Base-by-base conservation (phyloP, 30 jellyfish, hydroid and myxozoan genomes). In the Aurelia aurita region DNA sequence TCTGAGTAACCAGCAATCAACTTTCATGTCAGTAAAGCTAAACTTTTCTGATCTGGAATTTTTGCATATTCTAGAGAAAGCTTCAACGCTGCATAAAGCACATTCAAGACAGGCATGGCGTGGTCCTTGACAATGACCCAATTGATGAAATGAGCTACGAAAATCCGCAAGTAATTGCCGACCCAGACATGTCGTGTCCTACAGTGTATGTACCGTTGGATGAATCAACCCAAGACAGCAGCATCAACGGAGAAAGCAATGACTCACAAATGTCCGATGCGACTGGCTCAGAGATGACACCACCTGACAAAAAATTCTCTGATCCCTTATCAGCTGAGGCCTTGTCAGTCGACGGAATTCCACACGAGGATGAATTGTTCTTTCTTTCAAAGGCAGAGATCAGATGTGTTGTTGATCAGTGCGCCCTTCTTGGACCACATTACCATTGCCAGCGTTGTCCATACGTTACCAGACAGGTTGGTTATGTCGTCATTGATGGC, bases 361-460 rank as follows among this genome's bases (percentile, higher is more conserved):
- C 91, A 2, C 51, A 14, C 18, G 85, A 81, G 35, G 91, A 81
- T 44, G 91, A 81, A 45, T 66, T 81, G 57, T 81, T 81, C 79
- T 81, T 81, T 45, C 26, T 51, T 19, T 81, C 91, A 10, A 44
- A 66, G 6, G 91, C 91, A 13, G 91, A 69, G 26, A 35, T 27
- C 46, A 43, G 55, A 31, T 81, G 91, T 46, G 76, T 64, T 28
- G 91, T 81, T 18, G 91, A 68, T 31, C 58, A 81, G 23, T 81
- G 91, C 46, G 39, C 22, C 15, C 63, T 69, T n/a, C 55, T 46
- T 9, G 91, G 91, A 22, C 85, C 80, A 16, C 91, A 81, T 68
- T 81, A 66, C 19, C 91, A 81, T 68, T 81, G 91, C 78, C 59
- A 81, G 29, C 80, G 91, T 39, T 81, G 91, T 51, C 91, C 91